These are phyloP conservation scores for Drosophila prostipennis DNA, from an alignment of 2,888 invertebrate species.

Conservation along the genomic window DNA sequence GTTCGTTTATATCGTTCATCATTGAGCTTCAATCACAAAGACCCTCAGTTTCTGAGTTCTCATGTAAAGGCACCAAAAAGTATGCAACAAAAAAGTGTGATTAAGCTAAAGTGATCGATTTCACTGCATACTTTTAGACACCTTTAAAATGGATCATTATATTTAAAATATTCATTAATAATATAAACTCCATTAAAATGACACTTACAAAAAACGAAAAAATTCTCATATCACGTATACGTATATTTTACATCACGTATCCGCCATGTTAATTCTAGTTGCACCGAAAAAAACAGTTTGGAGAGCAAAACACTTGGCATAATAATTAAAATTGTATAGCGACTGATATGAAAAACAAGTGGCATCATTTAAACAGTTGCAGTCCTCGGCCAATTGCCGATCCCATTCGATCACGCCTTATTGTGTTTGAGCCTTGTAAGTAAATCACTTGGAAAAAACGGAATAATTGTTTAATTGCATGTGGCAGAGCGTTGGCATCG, in stretches of 20 bases:
- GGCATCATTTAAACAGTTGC: constrained; percentile 32
- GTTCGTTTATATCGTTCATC: not conserved
- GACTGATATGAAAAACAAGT: constrained; percentile 30
- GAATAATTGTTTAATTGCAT: constrained; percentile 18
- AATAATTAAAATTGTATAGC: constrained; percentile 28
- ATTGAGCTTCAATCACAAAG: not conserved
- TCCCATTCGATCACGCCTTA: constrained; percentile 14
- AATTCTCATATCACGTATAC: not conserved
- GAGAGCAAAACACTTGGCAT: constrained; percentile 32
- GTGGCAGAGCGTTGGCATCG: not conserved
- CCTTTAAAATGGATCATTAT: too few species aligned
- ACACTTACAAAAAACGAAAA: not conserved
- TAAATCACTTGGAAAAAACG: constrained; percentile 23
- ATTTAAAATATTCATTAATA: too few species aligned
- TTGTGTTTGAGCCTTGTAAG: constrained; percentile 17
- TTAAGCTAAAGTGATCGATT: too few species aligned
- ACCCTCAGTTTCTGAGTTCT: too few species aligned
- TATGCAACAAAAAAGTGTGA: too few species aligned
- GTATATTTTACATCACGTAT: constrained; percentile 15
- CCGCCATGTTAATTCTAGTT: constrained; percentile 18
- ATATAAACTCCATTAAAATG: not conserved
- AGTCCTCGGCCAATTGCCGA: not conserved
- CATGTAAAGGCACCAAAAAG: too few species aligned
- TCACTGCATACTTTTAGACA: too few species aligned
- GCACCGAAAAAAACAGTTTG: constrained; percentile 12